phyloP scores from a whole-genome alignment of 2,113 vertebrate genomes.

The Phocoena phocoena region DNA sequence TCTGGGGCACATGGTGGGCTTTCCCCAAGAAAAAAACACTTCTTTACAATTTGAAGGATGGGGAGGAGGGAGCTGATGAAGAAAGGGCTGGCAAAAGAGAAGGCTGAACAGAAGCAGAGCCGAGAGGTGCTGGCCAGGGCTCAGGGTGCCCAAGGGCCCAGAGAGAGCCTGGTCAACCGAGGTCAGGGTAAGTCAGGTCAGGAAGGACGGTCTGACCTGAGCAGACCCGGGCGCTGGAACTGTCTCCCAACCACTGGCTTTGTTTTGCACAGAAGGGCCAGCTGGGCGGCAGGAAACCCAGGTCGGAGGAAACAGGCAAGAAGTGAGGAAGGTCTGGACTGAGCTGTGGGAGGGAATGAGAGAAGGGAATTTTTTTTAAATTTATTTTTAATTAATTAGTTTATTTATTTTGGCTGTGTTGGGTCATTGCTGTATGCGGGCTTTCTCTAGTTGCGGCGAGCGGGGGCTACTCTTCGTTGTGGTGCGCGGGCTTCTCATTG shows the following conservation, averaged over 20 bases:
- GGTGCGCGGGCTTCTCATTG: too few species aligned
- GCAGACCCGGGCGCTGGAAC: not conserved
- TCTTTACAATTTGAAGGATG: not conserved
- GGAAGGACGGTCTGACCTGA: not conserved
- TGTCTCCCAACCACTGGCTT: not conserved
- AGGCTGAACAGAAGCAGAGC: not conserved
- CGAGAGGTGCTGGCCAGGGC: not conserved
- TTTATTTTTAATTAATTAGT: too few species aligned
- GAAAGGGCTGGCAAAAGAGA: not conserved
- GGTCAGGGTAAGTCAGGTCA: not conserved
- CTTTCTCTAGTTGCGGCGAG: too few species aligned
- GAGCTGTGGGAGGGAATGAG: not conserved
- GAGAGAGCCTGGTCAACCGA: not conserved
- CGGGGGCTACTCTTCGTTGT: too few species aligned
- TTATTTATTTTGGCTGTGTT: too few species aligned
- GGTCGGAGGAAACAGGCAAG: not conserved
- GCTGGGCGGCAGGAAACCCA: not conserved
- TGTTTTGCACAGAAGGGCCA: not conserved
- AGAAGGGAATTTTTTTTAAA: not conserved
- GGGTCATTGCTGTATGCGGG: too few species aligned
- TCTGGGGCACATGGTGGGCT: not conserved
- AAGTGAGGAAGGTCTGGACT: not conserved
- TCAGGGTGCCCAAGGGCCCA: not conserved
- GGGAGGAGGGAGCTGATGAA: not conserved
- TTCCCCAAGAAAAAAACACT: not conserved